These are phyloP conservation scores for Lepus timidus DNA, from an alignment of 2,113 vertebrate species.

Conservation along the genomic window DNA sequence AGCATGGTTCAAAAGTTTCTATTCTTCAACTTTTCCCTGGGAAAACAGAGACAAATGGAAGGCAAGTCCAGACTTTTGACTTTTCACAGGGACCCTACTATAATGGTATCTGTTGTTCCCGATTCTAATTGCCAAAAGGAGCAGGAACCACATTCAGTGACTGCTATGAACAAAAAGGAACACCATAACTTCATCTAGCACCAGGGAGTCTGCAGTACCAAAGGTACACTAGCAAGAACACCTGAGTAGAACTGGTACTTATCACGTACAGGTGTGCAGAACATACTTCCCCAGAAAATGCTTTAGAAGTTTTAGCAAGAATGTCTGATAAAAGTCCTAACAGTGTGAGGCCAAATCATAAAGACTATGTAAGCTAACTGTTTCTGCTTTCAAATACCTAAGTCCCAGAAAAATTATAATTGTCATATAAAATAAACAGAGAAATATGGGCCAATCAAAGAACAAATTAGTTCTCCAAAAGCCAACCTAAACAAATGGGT, in stretches of 20 bases:
- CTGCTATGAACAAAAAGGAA: background rate
- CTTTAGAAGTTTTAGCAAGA: background rate
- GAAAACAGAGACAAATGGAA: background rate
- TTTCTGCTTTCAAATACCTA: background rate
- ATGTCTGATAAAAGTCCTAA: background rate
- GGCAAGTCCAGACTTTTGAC: background rate
- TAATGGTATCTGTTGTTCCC: background rate
- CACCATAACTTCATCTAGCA: background rate
- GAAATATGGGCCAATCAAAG: background rate
- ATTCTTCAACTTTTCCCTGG: background rate
- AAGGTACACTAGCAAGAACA: accelerated
- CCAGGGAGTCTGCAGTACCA: background rate
- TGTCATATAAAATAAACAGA: background rate
- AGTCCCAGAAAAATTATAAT: background rate
- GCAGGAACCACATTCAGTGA: background rate
- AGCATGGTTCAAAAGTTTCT: too few relatives aligned
- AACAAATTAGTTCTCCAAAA: background rate
- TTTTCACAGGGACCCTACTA: background rate
- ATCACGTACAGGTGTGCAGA: background rate
- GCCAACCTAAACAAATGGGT: background rate
- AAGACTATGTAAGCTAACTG: background rate
- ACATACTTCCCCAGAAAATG: background rate
- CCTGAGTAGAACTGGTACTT: background rate
- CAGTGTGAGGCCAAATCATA: background rate
- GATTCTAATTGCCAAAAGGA: background rate